A percentile compares a stretch with the other conserved stretches of the same genome.
phyloP scores from a whole-genome alignment of 2,888 invertebrate species.

The Galeruca laticollis region DNA sequence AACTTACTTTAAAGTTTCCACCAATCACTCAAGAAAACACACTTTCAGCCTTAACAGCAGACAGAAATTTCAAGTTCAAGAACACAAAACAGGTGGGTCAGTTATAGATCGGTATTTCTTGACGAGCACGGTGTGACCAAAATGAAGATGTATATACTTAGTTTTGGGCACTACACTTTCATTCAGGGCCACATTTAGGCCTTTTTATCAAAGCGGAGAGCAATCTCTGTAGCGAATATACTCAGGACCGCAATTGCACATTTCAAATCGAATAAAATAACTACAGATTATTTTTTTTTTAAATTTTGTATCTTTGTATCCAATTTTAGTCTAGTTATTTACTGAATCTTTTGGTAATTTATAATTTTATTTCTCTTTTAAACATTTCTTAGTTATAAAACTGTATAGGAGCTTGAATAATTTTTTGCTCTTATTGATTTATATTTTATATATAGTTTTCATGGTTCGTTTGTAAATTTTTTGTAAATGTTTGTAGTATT shows the following conservation, averaged over 20 bases:
- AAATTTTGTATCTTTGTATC: not conserved
- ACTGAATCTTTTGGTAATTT: too few relatives aligned
- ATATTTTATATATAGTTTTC: too few relatives aligned
- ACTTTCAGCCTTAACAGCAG: not conserved
- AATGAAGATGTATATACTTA: slow-evolving; percentile 15
- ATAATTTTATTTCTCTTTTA: too few relatives aligned
- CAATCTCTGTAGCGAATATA: not conserved
- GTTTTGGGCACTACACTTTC: slow-evolving; percentile 31
- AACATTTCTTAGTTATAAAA: too few relatives aligned
- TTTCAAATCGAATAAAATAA: not conserved
- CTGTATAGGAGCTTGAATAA: too few relatives aligned
- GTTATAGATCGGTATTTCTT: not conserved
- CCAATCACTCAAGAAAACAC: not conserved
- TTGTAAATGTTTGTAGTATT: too few relatives aligned
- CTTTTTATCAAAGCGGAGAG: not conserved
- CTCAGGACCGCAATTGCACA: not conserved
- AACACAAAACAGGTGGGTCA: slow-evolving; percentile 5
- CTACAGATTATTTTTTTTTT: not conserved
- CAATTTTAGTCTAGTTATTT: not conserved
- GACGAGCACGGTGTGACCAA: slow-evolving; percentile 25
- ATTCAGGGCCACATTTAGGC: slow-evolving; percentile 20
- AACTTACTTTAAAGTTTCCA: not conserved
- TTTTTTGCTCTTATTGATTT: too few relatives aligned
- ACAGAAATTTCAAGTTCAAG: slow-evolving; percentile 2
- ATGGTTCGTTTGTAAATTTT: too few relatives aligned